Evolutionary conservation across 2,888 invertebrate genomes (phyloP).

Genomic region (Ophraella communa): DNA sequence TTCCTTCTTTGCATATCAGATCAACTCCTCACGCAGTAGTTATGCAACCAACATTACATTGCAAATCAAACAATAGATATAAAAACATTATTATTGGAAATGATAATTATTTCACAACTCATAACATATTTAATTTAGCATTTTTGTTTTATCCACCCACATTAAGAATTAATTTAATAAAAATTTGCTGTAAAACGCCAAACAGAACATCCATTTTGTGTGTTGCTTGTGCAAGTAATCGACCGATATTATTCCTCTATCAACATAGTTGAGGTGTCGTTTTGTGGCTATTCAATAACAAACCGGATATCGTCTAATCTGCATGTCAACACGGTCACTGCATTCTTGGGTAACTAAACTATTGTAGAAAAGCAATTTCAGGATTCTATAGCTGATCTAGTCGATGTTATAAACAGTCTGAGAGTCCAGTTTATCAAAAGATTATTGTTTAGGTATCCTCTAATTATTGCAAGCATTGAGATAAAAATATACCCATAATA

Average conservation of each 20-base stretch:
- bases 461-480: too few species aligned
- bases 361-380: not conserved
- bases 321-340: not conserved
- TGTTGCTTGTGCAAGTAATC: not conserved
- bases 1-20: too few species aligned
- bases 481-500: too few species aligned
- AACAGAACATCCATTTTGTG: not conserved
- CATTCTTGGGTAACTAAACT: not conserved
- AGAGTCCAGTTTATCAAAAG: not conserved
- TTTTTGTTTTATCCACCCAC: too few species aligned
- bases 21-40: too few species aligned
- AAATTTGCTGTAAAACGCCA: not conserved
- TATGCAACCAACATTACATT: too few species aligned
- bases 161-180: too few species aligned
- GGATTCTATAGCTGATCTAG: not conserved
- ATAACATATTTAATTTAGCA: too few species aligned
- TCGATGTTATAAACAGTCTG: not conserved
- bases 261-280: not conserved
- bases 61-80: too few species aligned
- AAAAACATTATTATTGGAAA: too few species aligned
- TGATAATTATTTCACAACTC: too few species aligned
- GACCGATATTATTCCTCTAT: not conserved
- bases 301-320: not conserved
- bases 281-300: not conserved
- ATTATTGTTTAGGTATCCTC: too few species aligned